A percentile compares a stretch with the other conserved stretches of the same genome.
Conservation (phyloP, 2,113 vertebrate genomes). For the Pachyramphus minor region DNA sequence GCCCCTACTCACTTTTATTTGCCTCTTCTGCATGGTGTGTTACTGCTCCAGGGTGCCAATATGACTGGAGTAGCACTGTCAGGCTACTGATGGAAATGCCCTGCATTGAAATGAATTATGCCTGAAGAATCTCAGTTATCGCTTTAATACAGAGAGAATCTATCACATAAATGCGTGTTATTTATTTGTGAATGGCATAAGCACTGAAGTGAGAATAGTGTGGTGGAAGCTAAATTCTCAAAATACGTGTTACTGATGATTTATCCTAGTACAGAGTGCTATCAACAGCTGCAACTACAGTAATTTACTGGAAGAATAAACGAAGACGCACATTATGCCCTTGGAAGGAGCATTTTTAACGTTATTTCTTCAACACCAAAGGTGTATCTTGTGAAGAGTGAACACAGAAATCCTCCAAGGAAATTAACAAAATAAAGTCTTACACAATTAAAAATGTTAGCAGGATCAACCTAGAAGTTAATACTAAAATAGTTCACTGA, state of each 20-base stretch:
- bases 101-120: not conserved
- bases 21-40: fast-evolving
- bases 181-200: not conserved
- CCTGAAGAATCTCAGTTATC: not conserved
- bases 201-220: not conserved
- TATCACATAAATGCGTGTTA: not conserved
- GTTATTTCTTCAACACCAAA: not conserved
- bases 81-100: not conserved
- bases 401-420: not conserved
- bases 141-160: not conserved
- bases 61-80: not conserved
- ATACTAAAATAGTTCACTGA: not conserved
- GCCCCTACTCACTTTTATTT: not conserved
- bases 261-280: not conserved
- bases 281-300: not conserved
- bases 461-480: not conserved
- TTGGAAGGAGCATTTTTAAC: not conserved
- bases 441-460: not conserved
- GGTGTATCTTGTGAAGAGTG: not conserved
- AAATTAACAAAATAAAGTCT: not conserved
- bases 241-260: not conserved
- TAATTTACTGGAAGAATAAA: not conserved
- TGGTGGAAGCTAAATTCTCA: not conserved
- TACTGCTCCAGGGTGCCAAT: not conserved
- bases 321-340: not conserved